Evolutionary conservation across 2,888 invertebrate species (phyloP).

Genomic region (Antitype chi): DNA sequence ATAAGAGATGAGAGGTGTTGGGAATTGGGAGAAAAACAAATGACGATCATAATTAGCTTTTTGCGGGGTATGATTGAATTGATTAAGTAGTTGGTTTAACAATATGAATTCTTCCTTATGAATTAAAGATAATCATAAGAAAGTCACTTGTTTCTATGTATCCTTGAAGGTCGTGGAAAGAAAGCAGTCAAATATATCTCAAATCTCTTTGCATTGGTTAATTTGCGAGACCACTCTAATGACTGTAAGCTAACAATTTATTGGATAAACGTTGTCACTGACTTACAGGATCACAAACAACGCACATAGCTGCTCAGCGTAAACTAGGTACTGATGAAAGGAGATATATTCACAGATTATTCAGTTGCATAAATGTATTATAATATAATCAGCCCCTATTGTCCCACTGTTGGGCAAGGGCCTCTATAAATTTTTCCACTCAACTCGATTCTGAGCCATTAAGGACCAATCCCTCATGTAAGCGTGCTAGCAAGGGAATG

Average conservation of each 20-base stretch:
- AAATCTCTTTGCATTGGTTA: neutral
- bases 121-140: neutral
- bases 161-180: neutral
- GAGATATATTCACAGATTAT: neutral
- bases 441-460: too few species aligned
- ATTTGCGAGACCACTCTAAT: neutral
- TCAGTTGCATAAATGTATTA: neutral
- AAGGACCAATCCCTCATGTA: too few species aligned
- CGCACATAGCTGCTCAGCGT: neutral
- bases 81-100: neutral
- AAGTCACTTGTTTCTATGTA: neutral
- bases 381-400: neutral
- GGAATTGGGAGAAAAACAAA: constrained; percentile 12
- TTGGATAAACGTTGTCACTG: neutral
- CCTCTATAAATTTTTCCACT: too few species aligned
- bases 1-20: neutral
- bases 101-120: neutral
- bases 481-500: neutral
- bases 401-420: too few species aligned
- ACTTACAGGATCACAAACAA: neutral
- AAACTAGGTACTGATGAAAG: neutral
- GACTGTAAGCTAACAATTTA: neutral
- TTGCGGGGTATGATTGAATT: constrained; percentile 3
- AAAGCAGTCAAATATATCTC: neutral
- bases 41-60: constrained; percentile 21